Evolutionary conservation across 2,797 vertebrate genomes (phyloP).

Genomic region (Tarsius wallacei): DNA sequence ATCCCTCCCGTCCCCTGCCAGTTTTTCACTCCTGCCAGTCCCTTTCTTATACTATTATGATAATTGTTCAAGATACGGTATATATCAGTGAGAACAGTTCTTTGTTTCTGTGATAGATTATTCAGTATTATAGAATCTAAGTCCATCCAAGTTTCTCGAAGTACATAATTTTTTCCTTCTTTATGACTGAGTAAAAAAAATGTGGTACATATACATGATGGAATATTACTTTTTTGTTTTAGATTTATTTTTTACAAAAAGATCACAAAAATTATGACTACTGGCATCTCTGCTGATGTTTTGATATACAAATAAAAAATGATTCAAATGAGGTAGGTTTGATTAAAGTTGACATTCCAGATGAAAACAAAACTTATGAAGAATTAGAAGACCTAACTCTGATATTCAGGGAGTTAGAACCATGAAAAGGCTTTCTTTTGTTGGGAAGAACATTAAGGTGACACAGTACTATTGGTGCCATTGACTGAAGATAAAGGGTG

Average conservation of each 20-base stretch:
- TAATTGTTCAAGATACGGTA: no score
- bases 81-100: no score
- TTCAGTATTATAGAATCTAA: no score
- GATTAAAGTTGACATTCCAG: neutral
- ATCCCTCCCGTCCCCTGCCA: no score
- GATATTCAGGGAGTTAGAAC: neutral
- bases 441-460: neutral
- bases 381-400: neutral
- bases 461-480: neutral
- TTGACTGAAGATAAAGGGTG: neutral
- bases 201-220: no score
- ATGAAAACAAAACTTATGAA: neutral
- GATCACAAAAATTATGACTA: neutral
- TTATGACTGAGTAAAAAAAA: no score
- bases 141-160: no score
- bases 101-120: no score
- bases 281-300: neutral
- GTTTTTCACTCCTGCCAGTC: no score
- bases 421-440: neutral
- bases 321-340: neutral
- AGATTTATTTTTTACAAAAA: neutral
- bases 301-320: conserved; percentile 1
- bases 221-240: neutral
- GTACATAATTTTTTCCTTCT: no score
- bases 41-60: no score